Base-by-base conservation (phyloP, 2,888 invertebrate genomes). In the Papilio elwesi region DNA sequence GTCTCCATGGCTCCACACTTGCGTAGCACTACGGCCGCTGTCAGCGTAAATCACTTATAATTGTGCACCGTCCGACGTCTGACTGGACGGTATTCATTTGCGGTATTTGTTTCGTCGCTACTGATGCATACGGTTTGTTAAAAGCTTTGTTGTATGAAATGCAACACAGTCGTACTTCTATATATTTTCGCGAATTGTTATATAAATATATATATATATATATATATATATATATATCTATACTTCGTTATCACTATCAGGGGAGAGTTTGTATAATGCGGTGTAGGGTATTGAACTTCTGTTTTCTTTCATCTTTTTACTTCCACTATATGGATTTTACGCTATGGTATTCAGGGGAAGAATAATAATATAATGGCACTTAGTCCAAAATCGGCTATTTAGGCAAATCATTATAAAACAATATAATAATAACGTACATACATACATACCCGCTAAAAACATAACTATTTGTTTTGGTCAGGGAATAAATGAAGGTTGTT, bases 1-100 rank as follows among this genome's bases (percentile, higher is more conserved):
- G 16, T 6, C 43, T 59, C 13, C 38, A 59, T 43, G 16, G 16
- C 4, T 47, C 48, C 64, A 11, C 53, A 52, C 51, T 66, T 66
- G 43, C 38, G 59, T 43, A 53, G 52, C 63, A 53, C 52, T n/a
- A 38, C 11, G 51, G 55, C 26, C 26, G 48, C 55, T 62, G 66
- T 66, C 57, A 51, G n/a, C 16, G 59, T 71, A 59, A 71, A 71
- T 67, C 71, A 66, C 59, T 70, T 70, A 70, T 70, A 70, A 70
- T 64, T 63, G 52, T 63, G 51, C 26, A 52, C 69, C n/a, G 53
- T 51, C 36, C 64, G 36, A 36, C 55, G 53, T 36, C 48, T 6
- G 53, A 26, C 47, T 70, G 48, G 53, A 36, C 53, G n/a, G 53
- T 48, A 47, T 64, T 16, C 15, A 69, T 69, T 69, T 64, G 64